Conservation (phyloP, 2,797 vertebrate species). For the Phoeniculus purpureus region DNA sequence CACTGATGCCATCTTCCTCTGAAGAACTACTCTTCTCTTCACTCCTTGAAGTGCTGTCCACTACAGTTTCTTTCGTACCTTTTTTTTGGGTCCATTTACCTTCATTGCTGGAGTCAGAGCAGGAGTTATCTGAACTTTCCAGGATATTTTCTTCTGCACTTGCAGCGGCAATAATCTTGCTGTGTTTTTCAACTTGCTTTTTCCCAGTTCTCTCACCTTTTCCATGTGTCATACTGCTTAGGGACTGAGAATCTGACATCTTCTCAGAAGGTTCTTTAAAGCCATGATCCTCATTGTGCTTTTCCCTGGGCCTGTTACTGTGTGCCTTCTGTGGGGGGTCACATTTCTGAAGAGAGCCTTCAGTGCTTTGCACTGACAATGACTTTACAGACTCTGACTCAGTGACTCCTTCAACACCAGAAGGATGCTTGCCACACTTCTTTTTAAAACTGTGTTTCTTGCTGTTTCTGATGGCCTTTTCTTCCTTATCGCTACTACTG, state of each 20-base stretch:
- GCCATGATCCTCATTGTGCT: neutral
- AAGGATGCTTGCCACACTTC: neutral
- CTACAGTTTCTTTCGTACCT: neutral
- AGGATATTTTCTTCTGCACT: conserved; percentile 1
- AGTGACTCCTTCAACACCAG: neutral
- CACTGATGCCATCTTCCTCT: neutral
- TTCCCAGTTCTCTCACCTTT: neutral
- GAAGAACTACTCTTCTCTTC: neutral
- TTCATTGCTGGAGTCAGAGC: conserved; percentile 36
- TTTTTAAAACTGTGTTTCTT: neutral
- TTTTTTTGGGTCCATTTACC: neutral
- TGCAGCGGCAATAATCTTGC: neutral
- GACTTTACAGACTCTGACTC: neutral
- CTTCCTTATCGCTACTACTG: neutral
- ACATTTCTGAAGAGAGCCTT: neutral
- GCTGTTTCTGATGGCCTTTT: neutral
- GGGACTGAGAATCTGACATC: conserved; percentile 36
- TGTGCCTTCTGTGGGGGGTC: neutral
- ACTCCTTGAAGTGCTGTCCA: neutral
- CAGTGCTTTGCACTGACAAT: neutral
- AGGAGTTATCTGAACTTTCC: neutral
- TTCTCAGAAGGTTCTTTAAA: neutral
- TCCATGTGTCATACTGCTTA: neutral
- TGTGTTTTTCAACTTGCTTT: neutral
- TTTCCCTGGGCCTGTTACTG: neutral